Percentiles rank a stretch among this genome's conserved stretches.
Conservation (phyloP, 1,140 invertebrate species). For the Euwallacea fornicatus region DNA sequence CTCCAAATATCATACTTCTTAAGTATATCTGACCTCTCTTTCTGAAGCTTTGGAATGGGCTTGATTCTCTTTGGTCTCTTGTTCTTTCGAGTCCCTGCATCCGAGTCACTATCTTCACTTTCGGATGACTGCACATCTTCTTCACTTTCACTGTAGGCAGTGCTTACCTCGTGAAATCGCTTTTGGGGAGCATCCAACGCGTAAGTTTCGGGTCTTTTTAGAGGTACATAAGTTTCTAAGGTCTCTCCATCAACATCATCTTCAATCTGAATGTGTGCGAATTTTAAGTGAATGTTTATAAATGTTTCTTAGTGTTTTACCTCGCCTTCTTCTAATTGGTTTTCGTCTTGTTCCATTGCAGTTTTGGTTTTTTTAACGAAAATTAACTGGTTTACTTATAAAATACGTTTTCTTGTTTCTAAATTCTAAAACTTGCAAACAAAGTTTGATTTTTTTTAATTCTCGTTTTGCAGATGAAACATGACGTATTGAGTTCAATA, state of each 20-base stretch:
- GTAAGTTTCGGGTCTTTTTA: slow-evolving; percentile 53
- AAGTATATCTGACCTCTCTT: slow-evolving; percentile 37
- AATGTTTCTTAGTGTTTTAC: slow-evolving; percentile 41
- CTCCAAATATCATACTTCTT: slow-evolving; percentile 68
- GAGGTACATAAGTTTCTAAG: slow-evolving; percentile 53
- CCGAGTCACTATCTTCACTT: slow-evolving; percentile 56
- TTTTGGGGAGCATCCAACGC: slow-evolving; percentile 46
- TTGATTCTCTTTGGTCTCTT: slow-evolving; percentile 53
- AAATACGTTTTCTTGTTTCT: too few relatives aligned
- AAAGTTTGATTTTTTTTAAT: too few relatives aligned
- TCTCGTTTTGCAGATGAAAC: too few relatives aligned
- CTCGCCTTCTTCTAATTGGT: slow-evolving; percentile 53
- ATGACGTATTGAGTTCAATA: too few relatives aligned
- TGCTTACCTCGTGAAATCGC: slow-evolving; percentile 43
- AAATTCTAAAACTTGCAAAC: too few relatives aligned
- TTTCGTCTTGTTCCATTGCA: slow-evolving; percentile 37
- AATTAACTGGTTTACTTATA: too few relatives aligned
- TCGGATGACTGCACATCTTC: slow-evolving; percentile 55
- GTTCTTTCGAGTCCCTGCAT: slow-evolving; percentile 46
- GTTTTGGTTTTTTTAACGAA: background rate
- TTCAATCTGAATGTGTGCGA: slow-evolving; percentile 31
- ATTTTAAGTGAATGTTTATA: background rate
- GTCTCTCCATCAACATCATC: slow-evolving; percentile 37
- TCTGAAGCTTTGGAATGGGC: slow-evolving; percentile 51
- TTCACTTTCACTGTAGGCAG: slow-evolving; percentile 49